Conservation (phyloP, 2,113 vertebrate genomes). For the Mesocricetus auratus region DNA sequence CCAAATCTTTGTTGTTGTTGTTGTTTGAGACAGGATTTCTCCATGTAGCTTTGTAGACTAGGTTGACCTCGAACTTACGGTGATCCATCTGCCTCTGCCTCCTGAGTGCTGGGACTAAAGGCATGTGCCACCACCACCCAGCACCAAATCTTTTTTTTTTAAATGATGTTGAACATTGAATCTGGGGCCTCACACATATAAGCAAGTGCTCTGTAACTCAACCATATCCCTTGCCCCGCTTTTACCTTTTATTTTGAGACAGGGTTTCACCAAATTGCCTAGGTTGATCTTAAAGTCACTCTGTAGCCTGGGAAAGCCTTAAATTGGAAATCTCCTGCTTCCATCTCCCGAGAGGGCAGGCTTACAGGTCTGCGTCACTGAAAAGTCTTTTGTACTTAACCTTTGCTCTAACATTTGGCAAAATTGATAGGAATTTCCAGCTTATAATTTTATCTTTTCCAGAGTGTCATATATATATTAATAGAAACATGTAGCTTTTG, state of each 20-base stretch:
- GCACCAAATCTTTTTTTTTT: not conserved
- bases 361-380: not conserved
- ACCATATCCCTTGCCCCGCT: not conserved
- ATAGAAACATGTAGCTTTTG: constrained; percentile 24
- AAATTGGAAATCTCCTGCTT: not conserved
- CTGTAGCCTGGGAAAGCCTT: not conserved
- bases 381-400: not conserved
- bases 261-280: not conserved
- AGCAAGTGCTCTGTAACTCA: not conserved
- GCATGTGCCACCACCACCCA: no score
- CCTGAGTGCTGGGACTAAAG: no score
- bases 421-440: not conserved
- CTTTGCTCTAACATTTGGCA: not conserved
- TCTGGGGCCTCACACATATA: not conserved
- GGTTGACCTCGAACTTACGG: no score
- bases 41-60: no score
- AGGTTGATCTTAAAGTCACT: not conserved
- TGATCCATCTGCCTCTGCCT: no score
- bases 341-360: not conserved
- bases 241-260: not conserved
- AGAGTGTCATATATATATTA: not conserved
- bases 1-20: not conserved
- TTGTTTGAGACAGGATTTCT: no score
- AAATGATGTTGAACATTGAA: not conserved
- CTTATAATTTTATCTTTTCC: constrained; percentile 31